Evolutionary conservation across 1,140 invertebrate genomes (phyloP), one percentile per base, ranked within the genome.

Genomic region (Polypedilum pembai): DNA sequence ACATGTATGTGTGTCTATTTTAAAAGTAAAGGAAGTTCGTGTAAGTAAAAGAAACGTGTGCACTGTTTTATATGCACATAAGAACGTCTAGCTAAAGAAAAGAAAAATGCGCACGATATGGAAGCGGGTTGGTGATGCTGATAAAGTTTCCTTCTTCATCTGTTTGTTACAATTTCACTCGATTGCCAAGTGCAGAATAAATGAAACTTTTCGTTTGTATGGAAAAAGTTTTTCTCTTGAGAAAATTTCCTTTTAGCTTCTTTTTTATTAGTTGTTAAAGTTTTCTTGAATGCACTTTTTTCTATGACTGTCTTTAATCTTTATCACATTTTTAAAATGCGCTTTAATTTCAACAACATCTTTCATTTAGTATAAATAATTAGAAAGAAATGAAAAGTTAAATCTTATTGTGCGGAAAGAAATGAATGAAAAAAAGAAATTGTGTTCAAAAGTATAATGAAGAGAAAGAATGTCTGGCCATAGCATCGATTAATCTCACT

Each of bases 61-160:
- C 65, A 69, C 65, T 69, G 18, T 20, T 69, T 69, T 69, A 69
- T 69, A 69, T 69, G 15, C 65, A 20, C 65, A 69, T 69, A 33
- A 33, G 2, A 33, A 5, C 5, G 24, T 33, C 24, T 33, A 33
- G n/a, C n/a, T n/a, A n/a, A n/a, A n/a, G n/a, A n/a, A n/a, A n/a
- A n/a, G n/a, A n/a, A 33, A 33, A 3, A 33, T 33, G 24, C 24
- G 24, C 24, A 33, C 15, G n/a, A 1, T 56, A 12, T 56, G 45
- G 15, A 33, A 33, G 24, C 24, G 45, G 10, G 15, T 45, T 12
- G 45, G 45, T n/a, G n/a, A 56, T 56, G 45, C 45, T 56, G 45
- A 56, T 56, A n/a, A 56, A 56, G n/a, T n/a, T 69, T 69, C 17
- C 21, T 20, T 69, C 18, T 18, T 69, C 21, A 24, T 69, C 21